Percentiles rank a stretch among this genome's conserved stretches.
Conservation (phyloP, 2,113 vertebrate genomes). For the Ptyas mucosa region DNA sequence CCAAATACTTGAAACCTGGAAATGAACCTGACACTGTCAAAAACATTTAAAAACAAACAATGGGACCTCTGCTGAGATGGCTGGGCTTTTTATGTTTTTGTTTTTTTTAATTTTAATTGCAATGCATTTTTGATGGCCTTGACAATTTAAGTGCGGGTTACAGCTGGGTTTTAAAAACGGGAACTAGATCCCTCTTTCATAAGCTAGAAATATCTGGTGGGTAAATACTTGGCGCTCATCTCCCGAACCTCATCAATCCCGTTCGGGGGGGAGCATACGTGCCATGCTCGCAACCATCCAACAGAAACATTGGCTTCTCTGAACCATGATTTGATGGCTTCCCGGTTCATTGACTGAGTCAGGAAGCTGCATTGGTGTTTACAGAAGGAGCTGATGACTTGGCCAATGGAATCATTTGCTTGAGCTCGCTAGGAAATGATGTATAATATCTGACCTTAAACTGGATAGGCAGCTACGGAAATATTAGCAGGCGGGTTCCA, state of each 20-base stretch:
- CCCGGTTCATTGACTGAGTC: slow-evolving; percentile 34
- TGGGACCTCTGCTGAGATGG: background rate
- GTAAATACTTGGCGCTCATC: slow-evolving; percentile 9
- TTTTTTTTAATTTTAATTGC: background rate
- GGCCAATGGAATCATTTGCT: slow-evolving; percentile 57
- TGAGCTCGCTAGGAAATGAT: slow-evolving; percentile 45
- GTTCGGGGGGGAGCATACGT: background rate
- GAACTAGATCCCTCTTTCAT: background rate
- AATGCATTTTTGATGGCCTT: background rate
- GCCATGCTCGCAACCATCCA: background rate
- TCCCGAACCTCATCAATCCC: background rate
- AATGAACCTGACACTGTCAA: no score
- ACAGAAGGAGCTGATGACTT: slow-evolving; percentile 13
- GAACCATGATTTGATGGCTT: slow-evolving; percentile 29
- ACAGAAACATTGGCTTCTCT: slow-evolving; percentile 37
- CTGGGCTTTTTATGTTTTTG: no score
- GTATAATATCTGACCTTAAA: slow-evolving; percentile 22
- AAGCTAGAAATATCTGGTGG: slow-evolving; percentile 17
- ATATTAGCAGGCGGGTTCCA: background rate
- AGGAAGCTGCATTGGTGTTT: slow-evolving; percentile 49
- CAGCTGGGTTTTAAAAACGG: background rate
- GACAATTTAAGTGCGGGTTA: background rate
- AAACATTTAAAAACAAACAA: background rate
- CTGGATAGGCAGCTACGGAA: slow-evolving; percentile 16
- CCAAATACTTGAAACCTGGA: background rate